Conservation (phyloP, 1,140 invertebrate species). For the Drosophila tsacasi region DNA sequence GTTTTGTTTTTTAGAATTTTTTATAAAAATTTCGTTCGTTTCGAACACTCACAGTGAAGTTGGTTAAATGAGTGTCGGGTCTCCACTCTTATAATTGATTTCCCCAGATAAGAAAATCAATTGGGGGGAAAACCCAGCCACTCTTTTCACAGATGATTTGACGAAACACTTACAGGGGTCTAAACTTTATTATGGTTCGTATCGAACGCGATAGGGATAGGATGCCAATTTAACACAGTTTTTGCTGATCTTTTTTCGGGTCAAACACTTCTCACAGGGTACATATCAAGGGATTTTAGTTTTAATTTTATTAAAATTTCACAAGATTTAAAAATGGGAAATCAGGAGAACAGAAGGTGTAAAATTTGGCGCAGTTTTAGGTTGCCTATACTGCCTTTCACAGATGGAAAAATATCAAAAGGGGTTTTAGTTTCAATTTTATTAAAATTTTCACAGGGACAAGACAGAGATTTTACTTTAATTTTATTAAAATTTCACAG, state of each 20-base stretch:
- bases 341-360: not conserved
- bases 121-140: not conserved
- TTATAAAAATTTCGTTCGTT: constrained; percentile 61
- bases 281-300: constrained; percentile 27
- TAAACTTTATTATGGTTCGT: constrained; percentile 39
- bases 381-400: constrained; percentile 6
- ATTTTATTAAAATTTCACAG: constrained; percentile 23
- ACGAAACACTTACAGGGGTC: constrained; percentile 65
- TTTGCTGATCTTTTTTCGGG: constrained; percentile 38
- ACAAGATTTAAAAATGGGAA: constrained; percentile 1
- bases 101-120: not conserved
- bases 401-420: constrained; percentile 14
- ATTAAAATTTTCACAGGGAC: constrained; percentile 26
- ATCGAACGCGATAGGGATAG: constrained; percentile 17
- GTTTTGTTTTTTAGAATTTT: constrained; percentile 54
- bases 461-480: not conserved
- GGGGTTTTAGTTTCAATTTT: constrained; percentile 27
- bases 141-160: constrained; percentile 73
- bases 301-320: constrained; percentile 36
- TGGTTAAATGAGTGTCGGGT: constrained; percentile 26
- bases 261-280: constrained; percentile 53
- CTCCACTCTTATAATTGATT: not conserved
- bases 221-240: constrained; percentile 30
- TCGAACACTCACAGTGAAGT: constrained; percentile 56
- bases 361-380: constrained; percentile 4